phyloP scores from a whole-genome alignment of 2,797 vertebrate species.

The Phataginus tetradactyla region DNA sequence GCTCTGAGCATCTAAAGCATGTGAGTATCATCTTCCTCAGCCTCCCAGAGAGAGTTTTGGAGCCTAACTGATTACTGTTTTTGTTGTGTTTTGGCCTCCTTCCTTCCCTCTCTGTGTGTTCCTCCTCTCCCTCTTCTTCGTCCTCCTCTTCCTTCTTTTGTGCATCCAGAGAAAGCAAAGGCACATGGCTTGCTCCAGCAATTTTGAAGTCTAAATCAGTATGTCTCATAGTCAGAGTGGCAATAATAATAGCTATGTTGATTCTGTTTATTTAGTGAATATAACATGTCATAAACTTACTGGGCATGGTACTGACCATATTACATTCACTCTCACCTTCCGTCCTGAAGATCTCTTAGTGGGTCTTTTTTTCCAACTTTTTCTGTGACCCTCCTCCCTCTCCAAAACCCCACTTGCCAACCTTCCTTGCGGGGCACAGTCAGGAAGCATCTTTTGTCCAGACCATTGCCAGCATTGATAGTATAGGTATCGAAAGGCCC shows the following conservation, averaged over 20 bases:
- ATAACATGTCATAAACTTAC: background rate
- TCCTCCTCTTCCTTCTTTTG: background rate
- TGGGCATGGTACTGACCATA: background rate
- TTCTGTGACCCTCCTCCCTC: accelerated
- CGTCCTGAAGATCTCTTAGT: background rate
- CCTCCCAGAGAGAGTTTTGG: background rate
- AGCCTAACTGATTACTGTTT: background rate
- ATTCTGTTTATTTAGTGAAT: too few relatives aligned
- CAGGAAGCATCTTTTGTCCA: background rate
- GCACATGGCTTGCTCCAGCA: background rate
- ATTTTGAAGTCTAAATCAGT: background rate
- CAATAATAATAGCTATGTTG: too few relatives aligned
- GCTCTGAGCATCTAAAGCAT: background rate
- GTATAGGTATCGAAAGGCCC: background rate
- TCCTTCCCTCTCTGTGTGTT: background rate
- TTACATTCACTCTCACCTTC: background rate
- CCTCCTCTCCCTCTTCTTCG: background rate
- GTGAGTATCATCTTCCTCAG: background rate
- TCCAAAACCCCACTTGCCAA: background rate
- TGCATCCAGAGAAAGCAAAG: background rate
- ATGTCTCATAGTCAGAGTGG: background rate
- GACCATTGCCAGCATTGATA: background rate
- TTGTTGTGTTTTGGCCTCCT: background rate
- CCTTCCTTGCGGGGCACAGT: background rate
- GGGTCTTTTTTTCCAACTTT: background rate